Evolutionary conservation across 2,888 invertebrate species (phyloP), one percentile per base, ranked within the genome.

Genomic region (Trisateles emortualis): DNA sequence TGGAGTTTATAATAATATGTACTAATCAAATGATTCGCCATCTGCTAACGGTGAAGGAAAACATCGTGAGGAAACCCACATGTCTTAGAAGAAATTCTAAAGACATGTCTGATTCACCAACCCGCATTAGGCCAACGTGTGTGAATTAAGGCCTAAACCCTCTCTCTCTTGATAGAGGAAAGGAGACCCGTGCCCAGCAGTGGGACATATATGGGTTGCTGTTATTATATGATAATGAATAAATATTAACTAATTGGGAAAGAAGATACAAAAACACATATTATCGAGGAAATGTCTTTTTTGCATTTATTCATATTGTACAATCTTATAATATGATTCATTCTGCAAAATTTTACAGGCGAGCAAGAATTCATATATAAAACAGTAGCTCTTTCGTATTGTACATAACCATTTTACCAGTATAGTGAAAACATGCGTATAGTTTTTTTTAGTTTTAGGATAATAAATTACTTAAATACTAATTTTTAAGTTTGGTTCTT

Each of bases 341-440:
- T 92, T 92, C 92, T 92, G 92, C 92, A 92, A 92, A 92, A 92
- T 92, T 91, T 91, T 93, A 93, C 93, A 93, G 88, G 93, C 93
- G 93, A 93, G 92, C 93, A 92, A 93, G 92, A 92, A 93, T 92
- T 93, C 92, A 92, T 92, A 92, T 93, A 93, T 91, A 93, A 93
- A 93, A 93, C 92, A 88, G 88, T 88, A 92, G 92, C 91, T 92
- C 91, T 86, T 90, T 88, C 90, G 82, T 91, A 92, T 92, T 90
- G 88, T 93, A 92, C 91, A 92, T 92, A 92, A 92, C 91, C 92
- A 89, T 90, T 91, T 91, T 91, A 91, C 90, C 91, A 91, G 90
- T 92, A 93, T 90, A 92, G 92, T 93, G 92, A 92, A 93, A 93
- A 93, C 93, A 93, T 93, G 93, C 93, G 90, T 93, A 93, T 92